Base-by-base conservation (phyloP, 2,888 invertebrate genomes). In the Ectemnius cavifrons region DNA sequence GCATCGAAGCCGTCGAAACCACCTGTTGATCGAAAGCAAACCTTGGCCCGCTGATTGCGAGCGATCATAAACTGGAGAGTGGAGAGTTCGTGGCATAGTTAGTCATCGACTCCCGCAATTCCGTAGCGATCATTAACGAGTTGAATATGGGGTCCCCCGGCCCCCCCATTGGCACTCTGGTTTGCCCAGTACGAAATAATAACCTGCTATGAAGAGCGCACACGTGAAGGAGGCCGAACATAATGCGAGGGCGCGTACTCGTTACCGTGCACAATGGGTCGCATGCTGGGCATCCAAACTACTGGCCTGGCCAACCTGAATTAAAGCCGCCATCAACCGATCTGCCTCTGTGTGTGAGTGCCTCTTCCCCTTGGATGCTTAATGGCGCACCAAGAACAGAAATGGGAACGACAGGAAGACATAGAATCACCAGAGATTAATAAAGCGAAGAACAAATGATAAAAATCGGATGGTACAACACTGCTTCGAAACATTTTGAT, bases 251-350 rank as follows among this genome's bases (percentile, higher is more conserved):
- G 52, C 72, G 76, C 67, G 79, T 78, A 85, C 81, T 83, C 83
- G 84, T 84, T 84, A 79, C 75, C 64, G 73, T 49, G 67, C 67
- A 83, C 81, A 84, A 85, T 84, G 75, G 81, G 67, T 74, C 72
- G 71, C 84, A 83, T 56, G 84, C 84, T 85, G 84, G n/a, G 85
- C 71, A 66, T 65, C 76, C 75, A 82, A 85, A 85, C 83, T 77
- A 77, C 81, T 74, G 73, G 52, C 66, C 69, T 11, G 69, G 63
- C 62, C 59, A 52, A 64, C 62, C 73, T 73, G 76, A 80, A 83
- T 82, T 74, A 73, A 80, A 83, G 68, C 68, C 63, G 62, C 61
- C 49, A 45, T 71, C 58, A 60, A 37, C 45, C 62, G 63, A 60
- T 52, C 14, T 37, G 8, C 8, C 6, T 14, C 46, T 60, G 60